Conservation (phyloP, 2,113 vertebrate species). For the Pionites leucogaster region DNA sequence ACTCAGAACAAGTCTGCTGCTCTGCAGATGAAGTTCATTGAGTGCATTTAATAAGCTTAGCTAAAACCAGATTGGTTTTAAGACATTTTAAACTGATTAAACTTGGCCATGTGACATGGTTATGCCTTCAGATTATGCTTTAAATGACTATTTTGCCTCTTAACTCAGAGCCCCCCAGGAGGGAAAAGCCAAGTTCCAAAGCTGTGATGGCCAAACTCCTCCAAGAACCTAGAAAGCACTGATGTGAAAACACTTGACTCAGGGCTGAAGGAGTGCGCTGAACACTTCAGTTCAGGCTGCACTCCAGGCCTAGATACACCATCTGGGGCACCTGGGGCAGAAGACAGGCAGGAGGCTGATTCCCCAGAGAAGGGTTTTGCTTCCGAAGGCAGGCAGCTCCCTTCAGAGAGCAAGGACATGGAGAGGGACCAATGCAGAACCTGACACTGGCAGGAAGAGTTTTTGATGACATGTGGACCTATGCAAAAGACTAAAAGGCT, state of each 20-base stretch:
- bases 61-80: neutral
- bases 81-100: slow-evolving; percentile 14
- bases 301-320: neutral
- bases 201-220: neutral
- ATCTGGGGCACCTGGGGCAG: neutral
- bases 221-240: neutral
- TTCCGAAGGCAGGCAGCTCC: neutral
- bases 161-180: neutral
- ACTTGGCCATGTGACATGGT: neutral
- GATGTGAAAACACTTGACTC: neutral
- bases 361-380: neutral
- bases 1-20: neutral
- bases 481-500: neutral
- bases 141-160: neutral
- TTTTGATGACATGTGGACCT: neutral
- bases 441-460: neutral
- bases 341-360: neutral
- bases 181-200: neutral
- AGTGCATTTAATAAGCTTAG: neutral
- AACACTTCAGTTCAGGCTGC: neutral
- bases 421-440: neutral
- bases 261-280: neutral
- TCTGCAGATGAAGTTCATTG: neutral
- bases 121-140: neutral
- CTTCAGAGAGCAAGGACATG: neutral